phyloP scores from a whole-genome alignment of 2,113 vertebrate genomes.

The Gymnocephalus cernua region DNA sequence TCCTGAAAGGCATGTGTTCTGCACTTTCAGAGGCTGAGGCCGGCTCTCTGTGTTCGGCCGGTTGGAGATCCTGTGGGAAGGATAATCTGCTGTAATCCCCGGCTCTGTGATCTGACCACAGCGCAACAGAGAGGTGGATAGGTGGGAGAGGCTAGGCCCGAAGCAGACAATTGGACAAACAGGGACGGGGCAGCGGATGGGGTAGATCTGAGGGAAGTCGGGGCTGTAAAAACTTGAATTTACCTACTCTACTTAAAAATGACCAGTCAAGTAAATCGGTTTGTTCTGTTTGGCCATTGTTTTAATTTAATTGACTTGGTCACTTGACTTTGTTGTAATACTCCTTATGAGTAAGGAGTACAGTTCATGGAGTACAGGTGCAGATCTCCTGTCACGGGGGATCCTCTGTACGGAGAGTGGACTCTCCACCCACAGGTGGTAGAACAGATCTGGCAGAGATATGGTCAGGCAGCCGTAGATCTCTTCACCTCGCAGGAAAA shows the following conservation, averaged over 20 bases:
- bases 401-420: too few species aligned
- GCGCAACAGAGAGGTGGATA: constrained; percentile 37
- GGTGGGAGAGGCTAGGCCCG: constrained; percentile 32
- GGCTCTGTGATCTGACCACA: constrained; percentile 71
- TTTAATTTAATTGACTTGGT: background rate
- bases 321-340: background rate
- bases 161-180: constrained; percentile 16
- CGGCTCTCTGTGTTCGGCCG: constrained; percentile 40
- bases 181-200: background rate
- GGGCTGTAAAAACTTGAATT: constrained; percentile 2
- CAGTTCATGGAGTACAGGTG: background rate
- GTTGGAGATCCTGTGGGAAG: constrained; percentile 63
- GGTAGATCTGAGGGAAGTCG: constrained; percentile 16
- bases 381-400: too few species aligned
- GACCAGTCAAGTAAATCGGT: background rate
- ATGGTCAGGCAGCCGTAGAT: too few species aligned
- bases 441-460: too few species aligned
- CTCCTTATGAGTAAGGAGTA: background rate
- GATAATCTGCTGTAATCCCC: constrained; percentile 83
- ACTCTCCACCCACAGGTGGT: too few species aligned
- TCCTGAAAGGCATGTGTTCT: constrained; percentile 68
- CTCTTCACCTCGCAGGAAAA: too few species aligned
- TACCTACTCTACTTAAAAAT: background rate
- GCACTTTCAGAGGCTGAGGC: constrained; percentile 46
- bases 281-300: background rate